Conservation (phyloP, 1,140 invertebrate genomes). For the Lordiphosa stackelbergi region DNA sequence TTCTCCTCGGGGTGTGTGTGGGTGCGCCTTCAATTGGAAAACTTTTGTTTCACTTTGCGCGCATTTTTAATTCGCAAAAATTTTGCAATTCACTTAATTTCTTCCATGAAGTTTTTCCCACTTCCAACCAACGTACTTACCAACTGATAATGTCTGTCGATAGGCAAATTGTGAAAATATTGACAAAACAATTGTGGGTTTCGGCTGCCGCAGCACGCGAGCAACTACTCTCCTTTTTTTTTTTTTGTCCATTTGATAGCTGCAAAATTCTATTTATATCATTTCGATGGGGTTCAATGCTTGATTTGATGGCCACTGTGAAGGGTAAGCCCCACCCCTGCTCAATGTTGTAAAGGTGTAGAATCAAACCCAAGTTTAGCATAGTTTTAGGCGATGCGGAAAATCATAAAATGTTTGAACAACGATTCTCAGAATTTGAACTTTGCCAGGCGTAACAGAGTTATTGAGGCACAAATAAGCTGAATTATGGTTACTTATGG, state of each 20-base stretch:
- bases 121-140: constrained; percentile 1
- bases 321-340: constrained; percentile 30
- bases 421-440: too few relatives aligned
- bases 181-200: constrained; percentile 70
- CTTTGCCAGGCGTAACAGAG: too few relatives aligned
- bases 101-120: constrained; percentile 22
- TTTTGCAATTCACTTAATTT: constrained; percentile 34
- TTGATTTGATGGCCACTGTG: constrained; percentile 37
- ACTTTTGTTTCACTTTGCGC: constrained; percentile 65
- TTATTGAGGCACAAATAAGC: too few relatives aligned
- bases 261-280: constrained; percentile 44
- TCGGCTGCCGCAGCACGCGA: constrained; percentile 44
- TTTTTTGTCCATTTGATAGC: constrained; percentile 33
- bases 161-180: constrained; percentile 73
- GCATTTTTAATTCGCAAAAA: constrained; percentile 51
- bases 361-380: too few relatives aligned
- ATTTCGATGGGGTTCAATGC: constrained; percentile 39
- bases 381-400: not conserved
- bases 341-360: constrained; percentile 4
- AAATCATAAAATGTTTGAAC: not conserved
- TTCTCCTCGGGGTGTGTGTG: constrained; percentile 2
- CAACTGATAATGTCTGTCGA: constrained; percentile 42
- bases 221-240: constrained; percentile 19
- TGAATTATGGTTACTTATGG: too few relatives aligned
- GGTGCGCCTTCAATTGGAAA: constrained; percentile 60